Conservation (phyloP, 2,113 vertebrate genomes). For the Semicossyphus pulcher region DNA sequence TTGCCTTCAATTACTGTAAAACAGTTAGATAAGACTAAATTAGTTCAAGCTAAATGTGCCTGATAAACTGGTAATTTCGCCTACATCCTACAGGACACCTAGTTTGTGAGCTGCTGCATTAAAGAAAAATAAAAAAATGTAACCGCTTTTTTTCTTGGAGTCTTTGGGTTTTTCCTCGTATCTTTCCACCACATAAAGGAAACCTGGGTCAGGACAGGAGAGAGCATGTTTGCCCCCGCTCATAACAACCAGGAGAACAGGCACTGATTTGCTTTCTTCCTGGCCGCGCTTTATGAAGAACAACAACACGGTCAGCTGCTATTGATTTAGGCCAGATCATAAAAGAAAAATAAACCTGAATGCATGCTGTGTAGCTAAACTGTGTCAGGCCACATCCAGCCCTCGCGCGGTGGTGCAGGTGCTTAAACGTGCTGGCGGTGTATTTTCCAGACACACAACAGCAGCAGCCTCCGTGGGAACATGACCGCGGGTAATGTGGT, state of each 20-base stretch:
- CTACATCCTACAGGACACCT: too few relatives aligned
- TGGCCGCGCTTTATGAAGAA: not conserved
- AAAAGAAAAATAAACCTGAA: not conserved
- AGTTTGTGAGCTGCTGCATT: too few relatives aligned
- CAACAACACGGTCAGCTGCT: constrained; percentile 5
- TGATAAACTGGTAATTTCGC: too few relatives aligned
- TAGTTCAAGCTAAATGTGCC: too few relatives aligned
- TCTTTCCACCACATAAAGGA: too few relatives aligned
- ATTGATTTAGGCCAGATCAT: not conserved
- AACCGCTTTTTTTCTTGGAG: too few relatives aligned
- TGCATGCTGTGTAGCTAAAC: not conserved
- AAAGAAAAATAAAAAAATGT: too few relatives aligned
- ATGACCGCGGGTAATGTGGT: constrained; percentile 29
- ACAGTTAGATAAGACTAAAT: too few relatives aligned
- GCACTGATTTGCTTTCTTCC: constrained; percentile 39
- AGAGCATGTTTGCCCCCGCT: too few relatives aligned
- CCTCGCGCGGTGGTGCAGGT: constrained; percentile 50
- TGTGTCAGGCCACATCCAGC: not conserved
- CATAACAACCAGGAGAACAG: not conserved
- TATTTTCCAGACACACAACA: constrained; percentile 15
- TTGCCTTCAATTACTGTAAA: too few relatives aligned
- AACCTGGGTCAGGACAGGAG: too few relatives aligned
- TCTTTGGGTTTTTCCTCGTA: too few relatives aligned
- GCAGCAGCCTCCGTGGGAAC: constrained; percentile 53
- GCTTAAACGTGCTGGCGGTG: constrained; percentile 12